phyloP scores from a whole-genome alignment of 2,888 invertebrate species.

The Trichopoda pennipes region DNA sequence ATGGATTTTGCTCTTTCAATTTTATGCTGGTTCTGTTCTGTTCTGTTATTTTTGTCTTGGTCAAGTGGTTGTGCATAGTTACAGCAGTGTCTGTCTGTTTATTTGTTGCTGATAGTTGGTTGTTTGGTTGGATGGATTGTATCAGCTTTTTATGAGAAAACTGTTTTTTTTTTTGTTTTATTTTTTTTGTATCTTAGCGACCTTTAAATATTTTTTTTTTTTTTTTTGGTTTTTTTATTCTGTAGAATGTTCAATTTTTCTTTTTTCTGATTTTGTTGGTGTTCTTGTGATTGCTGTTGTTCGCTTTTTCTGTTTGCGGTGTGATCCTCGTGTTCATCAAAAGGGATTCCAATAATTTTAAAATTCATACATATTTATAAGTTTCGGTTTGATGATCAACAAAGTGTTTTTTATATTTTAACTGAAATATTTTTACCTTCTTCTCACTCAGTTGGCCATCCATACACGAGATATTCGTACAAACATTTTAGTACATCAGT shows the following conservation, averaged over 20 bases:
- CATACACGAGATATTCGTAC: neutral
- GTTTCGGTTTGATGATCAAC: conserved; percentile 73
- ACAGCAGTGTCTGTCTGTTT: conserved; percentile 5
- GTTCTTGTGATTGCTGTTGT: neutral
- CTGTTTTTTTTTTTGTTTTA: too few relatives aligned
- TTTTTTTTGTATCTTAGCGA: too few relatives aligned
- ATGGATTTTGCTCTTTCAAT: conserved; percentile 37
- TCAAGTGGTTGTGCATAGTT: conserved; percentile 12
- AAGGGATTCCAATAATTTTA: conserved; percentile 79
- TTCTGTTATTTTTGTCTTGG: conserved; percentile 26
- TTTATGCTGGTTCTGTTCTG: neutral
- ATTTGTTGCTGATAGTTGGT: conserved; percentile 37
- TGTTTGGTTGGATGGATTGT: conserved; percentile 45
- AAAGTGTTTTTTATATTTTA: conserved; percentile 60
- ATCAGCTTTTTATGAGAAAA: conserved; percentile 62
- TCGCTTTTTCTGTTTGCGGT: conserved; percentile 53
- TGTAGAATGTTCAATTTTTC: conserved; percentile 53
- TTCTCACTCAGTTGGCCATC: conserved; percentile 30
- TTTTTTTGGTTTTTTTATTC: conserved; percentile 25
- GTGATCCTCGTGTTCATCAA: conserved; percentile 70
- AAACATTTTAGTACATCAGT: conserved; percentile 18
- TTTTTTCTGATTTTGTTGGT: conserved; percentile 50
- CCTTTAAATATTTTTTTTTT: conserved; percentile 60
- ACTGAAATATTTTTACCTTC: conserved; percentile 55
- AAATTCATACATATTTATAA: conserved; percentile 79